phyloP scores from a whole-genome alignment of 2,113 vertebrate species.

The Cynoglossus semilaevis region DNA sequence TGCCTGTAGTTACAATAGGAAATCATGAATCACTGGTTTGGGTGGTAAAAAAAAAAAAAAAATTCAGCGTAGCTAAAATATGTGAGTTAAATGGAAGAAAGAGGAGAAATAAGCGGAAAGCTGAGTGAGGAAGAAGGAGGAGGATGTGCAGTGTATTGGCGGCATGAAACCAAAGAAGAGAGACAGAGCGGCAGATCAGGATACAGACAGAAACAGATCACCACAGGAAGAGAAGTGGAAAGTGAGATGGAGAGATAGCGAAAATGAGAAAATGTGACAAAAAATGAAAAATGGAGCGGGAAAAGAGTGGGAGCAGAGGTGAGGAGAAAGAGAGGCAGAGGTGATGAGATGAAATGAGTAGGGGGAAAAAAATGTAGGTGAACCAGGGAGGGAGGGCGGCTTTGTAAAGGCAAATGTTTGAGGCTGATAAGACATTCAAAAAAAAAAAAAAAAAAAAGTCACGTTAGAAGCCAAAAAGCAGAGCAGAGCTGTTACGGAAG shows the following conservation, averaged over 20 bases:
- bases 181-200: slow-evolving; percentile 40
- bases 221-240: slow-evolving; percentile 17
- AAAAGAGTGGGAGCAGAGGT: slow-evolving; percentile 4
- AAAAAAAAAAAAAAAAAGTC: too few species aligned
- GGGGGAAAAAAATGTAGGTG: slow-evolving; percentile 8
- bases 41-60: slow-evolving; percentile 2
- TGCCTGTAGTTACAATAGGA: slow-evolving; percentile 5
- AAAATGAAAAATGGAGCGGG: slow-evolving; percentile 24
- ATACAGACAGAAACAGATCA: slow-evolving; percentile 26
- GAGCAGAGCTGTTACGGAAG: slow-evolving; percentile 40
- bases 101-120: background rate
- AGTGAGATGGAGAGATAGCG: slow-evolving; percentile 18
- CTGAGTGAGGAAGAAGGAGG: background rate
- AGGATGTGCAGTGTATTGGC: background rate
- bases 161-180: slow-evolving; percentile 24
- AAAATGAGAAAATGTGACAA: slow-evolving; percentile 18
- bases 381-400: slow-evolving; percentile 29
- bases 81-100: slow-evolving; percentile 10
- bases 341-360: slow-evolving; percentile 11
- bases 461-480: slow-evolving; percentile 45
- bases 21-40: slow-evolving; percentile 21
- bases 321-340: slow-evolving; percentile 6
- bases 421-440: slow-evolving; percentile 61
- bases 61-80: slow-evolving; percentile 13
- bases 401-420: slow-evolving; percentile 62